phyloP scores from a whole-genome alignment of 2,888 invertebrate genomes.

The Carterocephalus palaemon region DNA sequence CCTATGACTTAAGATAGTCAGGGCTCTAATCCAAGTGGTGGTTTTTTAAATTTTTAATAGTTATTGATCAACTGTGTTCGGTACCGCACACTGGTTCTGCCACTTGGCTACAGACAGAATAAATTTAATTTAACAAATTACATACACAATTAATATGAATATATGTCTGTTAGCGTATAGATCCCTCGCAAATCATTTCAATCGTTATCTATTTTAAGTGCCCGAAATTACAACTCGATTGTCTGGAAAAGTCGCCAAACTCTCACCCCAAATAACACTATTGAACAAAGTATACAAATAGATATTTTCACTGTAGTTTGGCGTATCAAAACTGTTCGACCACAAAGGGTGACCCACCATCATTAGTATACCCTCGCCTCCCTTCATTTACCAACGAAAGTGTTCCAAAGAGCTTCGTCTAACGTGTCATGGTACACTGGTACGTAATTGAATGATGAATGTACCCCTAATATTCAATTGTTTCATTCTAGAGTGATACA shows the following conservation, averaged over 20 bases:
- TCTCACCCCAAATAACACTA: slow-evolving; percentile 41
- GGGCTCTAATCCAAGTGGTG: no score
- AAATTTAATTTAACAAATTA: no score
- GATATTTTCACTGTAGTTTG: slow-evolving; percentile 43
- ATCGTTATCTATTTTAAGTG: slow-evolving; percentile 6
- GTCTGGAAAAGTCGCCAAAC: slow-evolving; percentile 38
- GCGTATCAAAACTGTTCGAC: slow-evolving; percentile 41
- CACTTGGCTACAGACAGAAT: no score
- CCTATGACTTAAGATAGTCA: no score
- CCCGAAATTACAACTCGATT: slow-evolving; percentile 34
- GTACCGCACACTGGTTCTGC: no score
- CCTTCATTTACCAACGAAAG: not conserved
- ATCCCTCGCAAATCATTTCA: slow-evolving; percentile 7
- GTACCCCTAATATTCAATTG: slow-evolving; percentile 38
- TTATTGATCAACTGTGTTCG: no score
- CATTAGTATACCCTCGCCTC: slow-evolving; percentile 27
- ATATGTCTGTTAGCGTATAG: not conserved
- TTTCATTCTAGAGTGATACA: slow-evolving; percentile 49
- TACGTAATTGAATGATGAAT: slow-evolving; percentile 7
- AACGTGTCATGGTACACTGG: slow-evolving; percentile 27
- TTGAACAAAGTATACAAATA: slow-evolving; percentile 46
- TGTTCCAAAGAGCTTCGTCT: not conserved
- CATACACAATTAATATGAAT: no score
- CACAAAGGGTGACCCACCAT: slow-evolving; percentile 31
- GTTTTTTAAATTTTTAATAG: no score